These are phyloP conservation scores for Triplophysa dalaica DNA, from an alignment of 2,113 vertebrate genomes.

Conservation along the genomic window DNA sequence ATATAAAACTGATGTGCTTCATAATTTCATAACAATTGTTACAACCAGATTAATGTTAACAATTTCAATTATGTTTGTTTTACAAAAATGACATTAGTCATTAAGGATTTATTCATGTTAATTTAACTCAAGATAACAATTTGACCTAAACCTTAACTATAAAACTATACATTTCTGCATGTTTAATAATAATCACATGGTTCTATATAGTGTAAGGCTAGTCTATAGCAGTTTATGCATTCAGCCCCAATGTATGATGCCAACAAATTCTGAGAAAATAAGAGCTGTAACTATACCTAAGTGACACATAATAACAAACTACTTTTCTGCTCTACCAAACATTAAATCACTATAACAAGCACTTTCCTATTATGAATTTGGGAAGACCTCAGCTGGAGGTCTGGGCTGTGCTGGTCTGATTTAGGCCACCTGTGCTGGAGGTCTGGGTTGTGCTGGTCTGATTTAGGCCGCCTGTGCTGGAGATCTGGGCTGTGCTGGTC, in stretches of 20 bases:
- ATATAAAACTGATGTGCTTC: no score
- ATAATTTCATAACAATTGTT: no score
- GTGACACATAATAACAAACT: not conserved
- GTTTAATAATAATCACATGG: not conserved
- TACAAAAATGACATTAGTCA: not conserved
- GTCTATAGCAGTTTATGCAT: no score
- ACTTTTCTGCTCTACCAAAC: not conserved
- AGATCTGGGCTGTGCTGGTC: not conserved
- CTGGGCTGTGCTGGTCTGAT: not conserved
- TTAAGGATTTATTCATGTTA: not conserved
- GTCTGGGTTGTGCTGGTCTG: not conserved
- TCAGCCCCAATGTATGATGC: not conserved
- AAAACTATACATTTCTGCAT: no score
- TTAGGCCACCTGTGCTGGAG: not conserved
- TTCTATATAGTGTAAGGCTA: no score
- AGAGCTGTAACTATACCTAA: not conserved
- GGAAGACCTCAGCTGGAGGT: not conserved
- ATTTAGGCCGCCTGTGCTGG: not conserved
- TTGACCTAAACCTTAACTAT: no score
- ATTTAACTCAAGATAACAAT: not conserved
- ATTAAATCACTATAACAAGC: not conserved
- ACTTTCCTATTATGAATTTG: not conserved
- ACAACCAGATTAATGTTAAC: no score
- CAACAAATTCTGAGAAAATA: not conserved
- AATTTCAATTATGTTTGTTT: no score